Conservation (phyloP, 1,140 invertebrate species). For the Helicorthomorpha holstii region DNA sequence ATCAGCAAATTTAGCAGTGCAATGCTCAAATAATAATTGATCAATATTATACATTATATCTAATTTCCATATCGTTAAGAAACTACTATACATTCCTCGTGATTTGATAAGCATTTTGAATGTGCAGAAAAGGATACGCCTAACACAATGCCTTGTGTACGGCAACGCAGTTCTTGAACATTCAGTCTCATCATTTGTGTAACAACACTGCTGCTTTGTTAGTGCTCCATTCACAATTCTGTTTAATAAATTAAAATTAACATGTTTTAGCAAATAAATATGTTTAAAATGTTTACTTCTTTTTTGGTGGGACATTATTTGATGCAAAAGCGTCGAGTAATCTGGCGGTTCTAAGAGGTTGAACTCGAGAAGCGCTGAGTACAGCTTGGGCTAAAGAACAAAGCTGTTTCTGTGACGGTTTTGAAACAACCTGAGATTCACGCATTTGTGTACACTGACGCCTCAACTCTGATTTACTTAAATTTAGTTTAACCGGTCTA, state of each 20-base stretch:
- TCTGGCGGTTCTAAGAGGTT: constrained; percentile 12
- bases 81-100: neutral
- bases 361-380: constrained; percentile 3
- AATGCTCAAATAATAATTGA: constrained; percentile 72
- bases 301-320: constrained; percentile 10
- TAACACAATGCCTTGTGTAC: constrained; percentile 59
- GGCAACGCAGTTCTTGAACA: constrained; percentile 52
- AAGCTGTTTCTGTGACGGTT: constrained; percentile 5
- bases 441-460: constrained; percentile 11
- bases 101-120: neutral
- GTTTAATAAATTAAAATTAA: constrained; percentile 11
- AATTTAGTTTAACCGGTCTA: neutral
- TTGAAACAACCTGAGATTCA: constrained; percentile 7
- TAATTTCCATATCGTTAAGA: constrained; percentile 6
- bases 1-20: constrained; percentile 72
- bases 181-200: constrained; percentile 20
- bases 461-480: constrained; percentile 6
- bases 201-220: constrained; percentile 22
- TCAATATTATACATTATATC: constrained; percentile 72
- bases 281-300: neutral
- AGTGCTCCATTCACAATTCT: constrained; percentile 18
- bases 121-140: constrained; percentile 31
- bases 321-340: constrained; percentile 9
- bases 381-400: neutral
- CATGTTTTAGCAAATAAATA: neutral